Evolutionary conservation across 2,888 invertebrate genomes (phyloP).

Genomic region (Phalera bucephala): DNA sequence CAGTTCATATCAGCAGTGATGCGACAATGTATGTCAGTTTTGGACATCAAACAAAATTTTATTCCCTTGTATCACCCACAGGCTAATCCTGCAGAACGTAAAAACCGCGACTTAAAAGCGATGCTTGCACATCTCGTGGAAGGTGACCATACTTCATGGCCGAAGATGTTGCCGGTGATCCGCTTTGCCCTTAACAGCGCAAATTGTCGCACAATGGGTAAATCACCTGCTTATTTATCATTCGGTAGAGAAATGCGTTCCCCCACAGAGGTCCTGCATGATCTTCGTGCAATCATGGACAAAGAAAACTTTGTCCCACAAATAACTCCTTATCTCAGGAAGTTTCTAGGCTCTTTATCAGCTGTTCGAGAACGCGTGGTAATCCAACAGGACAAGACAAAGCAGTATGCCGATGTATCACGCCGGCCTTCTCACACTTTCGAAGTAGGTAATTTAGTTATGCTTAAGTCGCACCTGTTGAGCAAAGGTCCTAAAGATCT

Average conservation of each 20-base stretch:
- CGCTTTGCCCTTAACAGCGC: slow-evolving; percentile 32
- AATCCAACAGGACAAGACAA: slow-evolving; percentile 3
- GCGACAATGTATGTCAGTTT: slow-evolving; percentile 20
- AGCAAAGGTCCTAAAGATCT: no score
- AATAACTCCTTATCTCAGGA: slow-evolving; percentile 15
- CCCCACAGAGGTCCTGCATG: slow-evolving; percentile 10
- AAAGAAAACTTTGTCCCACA: slow-evolving; percentile 22
- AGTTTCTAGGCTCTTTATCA: not conserved
- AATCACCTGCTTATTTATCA: slow-evolving; percentile 30
- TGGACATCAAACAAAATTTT: slow-evolving; percentile 19
- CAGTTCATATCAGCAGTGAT: slow-evolving; percentile 31
- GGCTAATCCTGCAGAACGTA: no score
- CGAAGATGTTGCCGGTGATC: slow-evolving; percentile 20
- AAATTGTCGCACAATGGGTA: slow-evolving; percentile 14
- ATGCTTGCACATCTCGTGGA: slow-evolving; percentile 37
- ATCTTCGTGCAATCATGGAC: slow-evolving; percentile 9
- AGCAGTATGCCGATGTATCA: no score
- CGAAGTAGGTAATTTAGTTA: no score
- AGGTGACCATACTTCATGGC: slow-evolving; percentile 29
- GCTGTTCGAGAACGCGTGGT: not conserved
- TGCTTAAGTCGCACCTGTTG: no score
- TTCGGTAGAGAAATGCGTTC: slow-evolving; percentile 36
- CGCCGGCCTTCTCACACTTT: no score
- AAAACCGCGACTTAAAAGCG: no score
- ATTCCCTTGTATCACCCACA: slow-evolving; percentile 45